A percentile compares a stretch with the other conserved stretches of the same genome.
Conservation (phyloP, 2,113 vertebrate genomes). For the Mirounga angustirostris region DNA sequence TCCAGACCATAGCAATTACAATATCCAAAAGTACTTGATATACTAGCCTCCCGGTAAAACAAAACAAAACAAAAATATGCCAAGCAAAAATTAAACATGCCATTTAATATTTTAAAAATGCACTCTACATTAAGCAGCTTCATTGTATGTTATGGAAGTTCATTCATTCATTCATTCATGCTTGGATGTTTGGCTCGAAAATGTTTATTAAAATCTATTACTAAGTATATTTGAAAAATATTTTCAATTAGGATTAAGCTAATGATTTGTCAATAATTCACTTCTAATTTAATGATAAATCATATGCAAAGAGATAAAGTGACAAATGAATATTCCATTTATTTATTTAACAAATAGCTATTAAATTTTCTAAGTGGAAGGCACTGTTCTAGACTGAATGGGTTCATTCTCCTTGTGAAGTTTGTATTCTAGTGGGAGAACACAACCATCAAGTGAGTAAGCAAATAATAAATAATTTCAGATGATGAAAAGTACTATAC, state of each 20-base stretch:
- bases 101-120: slow-evolving; percentile 32
- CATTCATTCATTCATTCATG: slow-evolving; percentile 58
- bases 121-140: slow-evolving; percentile 73
- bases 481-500: neutral
- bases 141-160: slow-evolving; percentile 67
- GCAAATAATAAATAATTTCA: slow-evolving; percentile 7
- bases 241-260: slow-evolving; percentile 68
- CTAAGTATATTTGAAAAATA: slow-evolving; percentile 62
- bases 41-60: neutral
- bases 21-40: neutral
- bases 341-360: neutral
- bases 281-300: slow-evolving; percentile 67
- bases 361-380: neutral
- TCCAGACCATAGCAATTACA: neutral
- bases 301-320: neutral
- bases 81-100: slow-evolving; percentile 66
- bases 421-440: neutral
- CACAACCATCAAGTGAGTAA: neutral
- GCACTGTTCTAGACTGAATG: neutral
- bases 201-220: slow-evolving; percentile 66
- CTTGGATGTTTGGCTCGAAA: slow-evolving; percentile 9
- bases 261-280: slow-evolving; percentile 48
- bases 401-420: neutral
- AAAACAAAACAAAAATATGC: slow-evolving; percentile 54
- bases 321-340: slow-evolving; percentile 51